These are phyloP conservation scores for Gopherus evgoodei DNA, from an alignment of 2,113 vertebrate species.

Conservation along the genomic window DNA sequence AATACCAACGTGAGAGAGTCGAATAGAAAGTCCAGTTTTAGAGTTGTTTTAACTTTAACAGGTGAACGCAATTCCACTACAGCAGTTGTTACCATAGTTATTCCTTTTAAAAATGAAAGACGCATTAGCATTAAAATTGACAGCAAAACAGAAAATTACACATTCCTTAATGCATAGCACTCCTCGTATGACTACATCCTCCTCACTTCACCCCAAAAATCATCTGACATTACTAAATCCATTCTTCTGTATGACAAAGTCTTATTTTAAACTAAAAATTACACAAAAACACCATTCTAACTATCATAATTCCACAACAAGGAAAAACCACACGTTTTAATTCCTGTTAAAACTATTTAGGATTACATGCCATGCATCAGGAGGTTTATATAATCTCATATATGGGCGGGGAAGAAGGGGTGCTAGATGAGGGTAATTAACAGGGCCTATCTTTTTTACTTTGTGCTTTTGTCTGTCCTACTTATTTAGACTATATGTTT, in stretches of 20 bases:
- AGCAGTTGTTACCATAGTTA: slow-evolving; percentile 91
- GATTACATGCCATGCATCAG: neutral
- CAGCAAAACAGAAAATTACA: neutral
- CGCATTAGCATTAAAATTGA: neutral
- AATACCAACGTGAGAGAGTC: slow-evolving; percentile 92
- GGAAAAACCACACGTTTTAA: neutral
- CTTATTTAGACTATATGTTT: neutral
- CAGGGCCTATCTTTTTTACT: neutral
- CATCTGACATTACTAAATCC: neutral
- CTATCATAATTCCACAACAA: neutral
- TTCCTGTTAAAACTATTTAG: accelerated
- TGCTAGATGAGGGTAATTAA: neutral
- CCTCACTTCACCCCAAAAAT: neutral
- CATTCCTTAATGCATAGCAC: neutral
- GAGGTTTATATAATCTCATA: neutral
- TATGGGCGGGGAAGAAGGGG: no score
- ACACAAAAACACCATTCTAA: neutral
- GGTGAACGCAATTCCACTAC: slow-evolving; percentile 90
- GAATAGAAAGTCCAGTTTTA: slow-evolving; percentile 92
- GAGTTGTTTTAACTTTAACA: slow-evolving; percentile 84
- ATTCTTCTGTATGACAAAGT: neutral
- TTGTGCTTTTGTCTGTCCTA: neutral
- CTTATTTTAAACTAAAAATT: neutral
- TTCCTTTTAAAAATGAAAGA: slow-evolving; percentile 77
- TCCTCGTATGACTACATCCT: neutral